Evolutionary conservation across 1,140 invertebrate genomes (phyloP).

Genomic region (Venturia canescens): DNA sequence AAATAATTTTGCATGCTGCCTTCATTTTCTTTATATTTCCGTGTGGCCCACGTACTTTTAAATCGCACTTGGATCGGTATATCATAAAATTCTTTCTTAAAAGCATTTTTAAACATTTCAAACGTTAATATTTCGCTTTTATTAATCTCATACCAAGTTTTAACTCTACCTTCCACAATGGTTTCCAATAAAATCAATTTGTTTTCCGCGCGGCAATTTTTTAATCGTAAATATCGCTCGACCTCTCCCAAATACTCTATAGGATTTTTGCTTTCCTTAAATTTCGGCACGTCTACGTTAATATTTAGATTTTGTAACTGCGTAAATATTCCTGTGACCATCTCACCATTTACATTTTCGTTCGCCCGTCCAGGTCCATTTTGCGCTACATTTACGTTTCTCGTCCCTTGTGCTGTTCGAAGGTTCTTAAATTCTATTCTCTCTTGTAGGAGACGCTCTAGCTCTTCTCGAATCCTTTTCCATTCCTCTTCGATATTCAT

Average conservation of each 20-base stretch:
- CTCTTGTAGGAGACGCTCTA: no score
- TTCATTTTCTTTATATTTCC: slow-evolving; percentile 30
- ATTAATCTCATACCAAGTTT: slow-evolving; percentile 2
- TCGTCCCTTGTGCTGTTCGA: no score
- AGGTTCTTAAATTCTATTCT: no score
- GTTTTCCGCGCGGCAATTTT: slow-evolving; percentile 15
- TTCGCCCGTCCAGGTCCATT: not conserved
- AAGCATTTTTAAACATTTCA: slow-evolving; percentile 37
- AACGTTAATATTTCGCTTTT: not conserved
- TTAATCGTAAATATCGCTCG: slow-evolving; percentile 42
- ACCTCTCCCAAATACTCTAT: slow-evolving; percentile 37
- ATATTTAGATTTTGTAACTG: slow-evolving; percentile 21
- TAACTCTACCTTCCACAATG: slow-evolving; percentile 24
- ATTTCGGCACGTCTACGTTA: slow-evolving; percentile 31
- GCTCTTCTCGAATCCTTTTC: no score
- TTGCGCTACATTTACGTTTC: no score
- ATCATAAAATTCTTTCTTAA: slow-evolving; percentile 39
- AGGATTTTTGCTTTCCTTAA: no score
- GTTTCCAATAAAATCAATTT: slow-evolving; percentile 9
- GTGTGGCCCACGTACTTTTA: slow-evolving; percentile 32
- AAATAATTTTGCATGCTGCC: slow-evolving; percentile 39
- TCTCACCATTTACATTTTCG: slow-evolving; percentile 19
- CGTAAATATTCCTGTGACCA: slow-evolving; percentile 21
- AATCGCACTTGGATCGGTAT: slow-evolving; percentile 27
- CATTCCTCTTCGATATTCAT: no score